Evolutionary conservation across 2,888 invertebrate genomes (phyloP).

Genomic region (Phengaris alcon): DNA sequence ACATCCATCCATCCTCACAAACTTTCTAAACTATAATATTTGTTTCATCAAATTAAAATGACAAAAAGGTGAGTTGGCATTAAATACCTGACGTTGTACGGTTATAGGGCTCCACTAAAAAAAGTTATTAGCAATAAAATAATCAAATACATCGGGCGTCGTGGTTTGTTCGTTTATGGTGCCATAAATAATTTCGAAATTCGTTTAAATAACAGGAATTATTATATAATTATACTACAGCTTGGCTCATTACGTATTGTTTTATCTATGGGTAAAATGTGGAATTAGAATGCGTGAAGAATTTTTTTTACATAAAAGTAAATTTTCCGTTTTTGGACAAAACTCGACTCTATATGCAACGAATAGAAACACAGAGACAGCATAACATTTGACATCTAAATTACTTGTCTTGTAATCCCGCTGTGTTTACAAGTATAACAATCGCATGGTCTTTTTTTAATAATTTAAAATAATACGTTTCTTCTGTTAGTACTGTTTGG

Average conservation of each 20-base stretch:
- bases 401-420: conserved; percentile 46
- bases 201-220: conserved; percentile 48
- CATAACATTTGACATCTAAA: conserved; percentile 28
- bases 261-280: conserved; percentile 56
- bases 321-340: neutral
- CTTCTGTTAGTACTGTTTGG: conserved; percentile 64
- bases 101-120: conserved; percentile 23
- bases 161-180: conserved; percentile 39
- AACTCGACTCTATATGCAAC: conserved; percentile 28
- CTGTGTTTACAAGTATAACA: conserved; percentile 58
- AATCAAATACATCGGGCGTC: conserved; percentile 34
- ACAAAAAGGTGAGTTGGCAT: conserved; percentile 2
- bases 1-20: too few relatives aligned
- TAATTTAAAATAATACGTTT: conserved; percentile 43
- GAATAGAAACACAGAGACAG: neutral
- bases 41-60: neutral
- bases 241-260: conserved; percentile 56
- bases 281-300: conserved; percentile 63
- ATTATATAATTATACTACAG: conserved; percentile 50
- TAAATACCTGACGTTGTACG: neutral
- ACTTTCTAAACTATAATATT: too few relatives aligned
- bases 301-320: conserved; percentile 38
- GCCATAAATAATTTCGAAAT: conserved; percentile 47
- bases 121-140: conserved; percentile 36
- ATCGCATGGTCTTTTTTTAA: conserved; percentile 26